phyloP scores from a whole-genome alignment of 2,113 vertebrate species.

The Marcusenius ussheri region DNA sequence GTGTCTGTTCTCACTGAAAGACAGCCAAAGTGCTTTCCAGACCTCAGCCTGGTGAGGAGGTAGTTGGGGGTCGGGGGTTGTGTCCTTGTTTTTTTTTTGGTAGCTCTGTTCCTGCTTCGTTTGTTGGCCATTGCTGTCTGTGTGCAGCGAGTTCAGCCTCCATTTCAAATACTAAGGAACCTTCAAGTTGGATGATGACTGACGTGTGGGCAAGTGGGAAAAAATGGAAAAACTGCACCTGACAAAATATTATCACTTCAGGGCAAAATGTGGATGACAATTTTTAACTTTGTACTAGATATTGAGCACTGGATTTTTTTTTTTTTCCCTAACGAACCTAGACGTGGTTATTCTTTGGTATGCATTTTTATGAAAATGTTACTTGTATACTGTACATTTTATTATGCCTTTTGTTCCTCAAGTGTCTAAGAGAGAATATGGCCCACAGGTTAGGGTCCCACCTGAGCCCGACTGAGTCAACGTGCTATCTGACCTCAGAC shows the following conservation, averaged over 20 bases:
- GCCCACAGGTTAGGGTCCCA: conserved; percentile 63
- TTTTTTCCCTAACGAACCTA: background rate
- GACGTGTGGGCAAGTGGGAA: background rate
- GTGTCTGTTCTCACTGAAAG: background rate
- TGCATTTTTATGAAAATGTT: background rate
- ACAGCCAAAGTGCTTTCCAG: background rate
- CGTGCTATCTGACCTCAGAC: conserved; percentile 72
- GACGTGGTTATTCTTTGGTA: background rate
- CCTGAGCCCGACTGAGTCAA: conserved; percentile 56
- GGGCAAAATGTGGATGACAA: background rate
- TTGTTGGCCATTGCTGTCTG: background rate
- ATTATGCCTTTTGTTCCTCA: background rate
- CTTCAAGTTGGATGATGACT: background rate
- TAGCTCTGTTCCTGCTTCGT: background rate
- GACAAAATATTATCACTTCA: background rate
- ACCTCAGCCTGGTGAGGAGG: background rate
- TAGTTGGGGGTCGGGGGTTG: background rate
- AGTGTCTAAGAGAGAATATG: background rate
- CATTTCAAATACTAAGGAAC: background rate
- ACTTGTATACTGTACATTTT: background rate
- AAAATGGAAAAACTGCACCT: background rate
- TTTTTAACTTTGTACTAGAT: background rate
- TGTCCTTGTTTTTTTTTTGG: background rate
- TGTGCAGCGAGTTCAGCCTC: background rate
- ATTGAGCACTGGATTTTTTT: background rate